These are phyloP conservation scores for Thera obeliscata DNA, from an alignment of 2,888 invertebrate species.

Conservation along the genomic window DNA sequence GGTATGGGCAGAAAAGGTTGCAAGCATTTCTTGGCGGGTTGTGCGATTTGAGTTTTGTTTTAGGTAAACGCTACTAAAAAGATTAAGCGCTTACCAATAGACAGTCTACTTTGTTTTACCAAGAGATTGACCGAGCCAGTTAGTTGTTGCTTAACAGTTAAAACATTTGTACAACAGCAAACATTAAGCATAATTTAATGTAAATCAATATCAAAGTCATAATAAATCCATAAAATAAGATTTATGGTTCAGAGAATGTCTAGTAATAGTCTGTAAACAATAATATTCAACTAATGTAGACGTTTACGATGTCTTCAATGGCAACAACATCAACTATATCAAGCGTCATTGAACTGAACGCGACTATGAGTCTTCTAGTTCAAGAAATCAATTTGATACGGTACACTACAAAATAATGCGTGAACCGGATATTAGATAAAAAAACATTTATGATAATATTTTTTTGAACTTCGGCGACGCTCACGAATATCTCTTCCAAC, in stretches of 20 bases:
- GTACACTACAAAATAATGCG: constrained; percentile 50
- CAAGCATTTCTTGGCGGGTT: constrained; percentile 43
- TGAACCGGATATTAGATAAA: constrained; percentile 44
- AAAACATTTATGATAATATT: constrained; percentile 63
- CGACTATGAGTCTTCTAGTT: constrained; percentile 61
- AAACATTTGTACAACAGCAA: neutral
- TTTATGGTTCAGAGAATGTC: constrained; percentile 60
- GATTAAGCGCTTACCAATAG: neutral
- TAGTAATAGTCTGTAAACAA: constrained; percentile 70
- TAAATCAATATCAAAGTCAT: constrained; percentile 29
- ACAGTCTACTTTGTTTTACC: neutral
- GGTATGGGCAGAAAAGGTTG: constrained; percentile 49
- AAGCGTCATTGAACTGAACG: constrained; percentile 79
- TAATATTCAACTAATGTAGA: constrained; percentile 72
- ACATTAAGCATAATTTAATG: neutral
- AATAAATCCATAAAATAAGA: constrained; percentile 52
- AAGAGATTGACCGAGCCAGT: neutral
- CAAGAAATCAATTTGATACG: constrained; percentile 44
- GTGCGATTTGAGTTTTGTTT: constrained; percentile 38
- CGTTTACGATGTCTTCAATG: constrained; percentile 74
- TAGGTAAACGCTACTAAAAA: constrained; percentile 14
- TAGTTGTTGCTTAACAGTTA: neutral
- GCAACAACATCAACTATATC: constrained; percentile 77
- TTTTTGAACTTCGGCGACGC: constrained; percentile 48
- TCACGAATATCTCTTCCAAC: constrained; percentile 37